phyloP scores from a whole-genome alignment of 1,140 invertebrate genomes.

The Piezodorus guildinii region DNA sequence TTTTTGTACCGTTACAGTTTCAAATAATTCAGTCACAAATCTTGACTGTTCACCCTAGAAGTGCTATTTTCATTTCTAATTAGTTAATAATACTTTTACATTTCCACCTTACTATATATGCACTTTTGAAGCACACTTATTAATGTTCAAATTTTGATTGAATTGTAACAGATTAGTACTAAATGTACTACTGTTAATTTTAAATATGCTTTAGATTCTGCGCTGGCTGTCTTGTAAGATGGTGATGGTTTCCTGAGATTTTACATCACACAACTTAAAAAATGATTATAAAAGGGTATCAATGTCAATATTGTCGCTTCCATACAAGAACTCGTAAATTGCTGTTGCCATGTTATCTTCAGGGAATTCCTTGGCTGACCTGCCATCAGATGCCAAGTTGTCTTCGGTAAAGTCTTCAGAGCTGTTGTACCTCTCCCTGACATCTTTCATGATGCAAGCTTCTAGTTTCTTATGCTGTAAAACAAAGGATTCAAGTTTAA shows the following conservation, averaged over 20 bases:
- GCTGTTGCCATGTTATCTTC: conserved; percentile 24
- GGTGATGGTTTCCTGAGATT: too few species aligned
- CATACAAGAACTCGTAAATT: conserved; percentile 24
- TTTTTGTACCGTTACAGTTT: conserved; percentile 12
- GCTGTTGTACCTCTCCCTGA: conserved; percentile 44
- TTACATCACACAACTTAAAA: too few species aligned
- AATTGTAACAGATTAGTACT: too few species aligned
- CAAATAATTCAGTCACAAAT: neutral
- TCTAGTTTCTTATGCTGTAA: conserved; percentile 49
- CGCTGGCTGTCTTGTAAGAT: too few species aligned
- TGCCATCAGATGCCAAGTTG: conserved; percentile 31
- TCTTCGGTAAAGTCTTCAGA: conserved; percentile 40
- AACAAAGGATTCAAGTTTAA: conserved; percentile 6
- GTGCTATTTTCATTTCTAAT: too few species aligned
- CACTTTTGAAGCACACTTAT: too few species aligned
- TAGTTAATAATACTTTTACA: too few species aligned
- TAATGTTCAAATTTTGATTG: too few species aligned
- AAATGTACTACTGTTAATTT: too few species aligned
- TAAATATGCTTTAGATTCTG: too few species aligned
- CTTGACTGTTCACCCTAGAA: too few species aligned
- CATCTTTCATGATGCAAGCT: conserved; percentile 55
- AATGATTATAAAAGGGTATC: conserved; percentile 17
- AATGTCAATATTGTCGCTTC: conserved; percentile 20
- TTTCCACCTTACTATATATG: too few species aligned
- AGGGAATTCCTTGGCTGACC: conserved; percentile 17